phyloP scores from a whole-genome alignment of 1,140 invertebrate species.

The Drosophila fuyamai region DNA sequence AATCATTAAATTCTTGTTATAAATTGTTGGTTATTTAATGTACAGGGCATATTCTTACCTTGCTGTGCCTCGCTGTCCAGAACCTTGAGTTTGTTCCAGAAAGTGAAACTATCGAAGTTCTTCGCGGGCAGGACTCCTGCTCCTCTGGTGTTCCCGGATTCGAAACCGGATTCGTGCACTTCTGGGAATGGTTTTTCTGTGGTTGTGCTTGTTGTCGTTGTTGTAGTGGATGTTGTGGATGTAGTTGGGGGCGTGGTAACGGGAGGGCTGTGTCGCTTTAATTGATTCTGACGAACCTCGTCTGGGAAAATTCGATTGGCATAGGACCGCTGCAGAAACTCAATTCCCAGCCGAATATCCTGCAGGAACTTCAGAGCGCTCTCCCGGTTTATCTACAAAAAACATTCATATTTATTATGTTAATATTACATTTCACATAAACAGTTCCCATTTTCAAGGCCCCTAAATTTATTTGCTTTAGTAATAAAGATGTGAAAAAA shows the following conservation, averaged over 20 bases:
- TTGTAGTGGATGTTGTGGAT: constrained; percentile 56
- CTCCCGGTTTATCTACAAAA: constrained; percentile 87
- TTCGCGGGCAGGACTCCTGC: constrained; percentile 37
- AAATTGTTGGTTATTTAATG: too few species aligned
- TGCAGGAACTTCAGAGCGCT: constrained; percentile 90
- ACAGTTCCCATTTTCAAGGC: too few species aligned
- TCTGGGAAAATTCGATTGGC: constrained; percentile 81
- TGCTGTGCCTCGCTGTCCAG: constrained; percentile 64
- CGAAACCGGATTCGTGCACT: constrained; percentile 39
- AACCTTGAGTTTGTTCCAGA: constrained; percentile 76
- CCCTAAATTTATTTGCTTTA: too few species aligned
- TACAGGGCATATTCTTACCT: constrained; percentile 15
- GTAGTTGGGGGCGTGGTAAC: constrained; percentile 36
- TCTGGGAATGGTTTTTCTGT: constrained; percentile 71
- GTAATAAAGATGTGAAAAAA: too few species aligned
- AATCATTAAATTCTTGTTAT: neutral
- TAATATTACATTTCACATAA: too few species aligned
- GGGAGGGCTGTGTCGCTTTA: constrained; percentile 65
- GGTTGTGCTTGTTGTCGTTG: constrained; percentile 67
- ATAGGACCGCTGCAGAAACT: constrained; percentile 88
- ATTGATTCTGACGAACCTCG: constrained; percentile 70
- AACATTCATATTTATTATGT: neutral
- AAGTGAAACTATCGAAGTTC: constrained; percentile 62
- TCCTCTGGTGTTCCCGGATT: constrained; percentile 7
- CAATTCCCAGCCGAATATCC: constrained; percentile 89